Base-by-base conservation (phyloP, 2,797 vertebrate genomes). In the Oreonectes daqikongensis region DNA sequence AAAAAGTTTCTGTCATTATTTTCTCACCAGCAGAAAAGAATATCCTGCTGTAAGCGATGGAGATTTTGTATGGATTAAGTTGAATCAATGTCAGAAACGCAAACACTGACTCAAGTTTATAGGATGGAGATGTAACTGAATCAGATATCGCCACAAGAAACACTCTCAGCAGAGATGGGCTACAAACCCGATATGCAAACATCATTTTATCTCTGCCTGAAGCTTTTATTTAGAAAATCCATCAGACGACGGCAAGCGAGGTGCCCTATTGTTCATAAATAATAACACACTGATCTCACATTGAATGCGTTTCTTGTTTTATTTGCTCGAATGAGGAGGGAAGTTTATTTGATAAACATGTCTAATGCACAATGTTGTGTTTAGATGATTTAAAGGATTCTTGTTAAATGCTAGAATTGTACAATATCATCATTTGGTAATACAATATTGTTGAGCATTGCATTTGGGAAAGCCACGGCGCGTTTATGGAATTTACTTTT, bases 161-260 rank as follows among this genome's bases (percentile, higher is more conserved):
- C 42, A 30, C 46, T 38, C 64, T 53, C 35, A 81, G 72, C 69
- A 77, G 14, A 77, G 32, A 57, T 40, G 6, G 42, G 50, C 68
- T 72, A 59, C 66, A 40, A 80, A 76, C 67, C 40, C 55, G 71
- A 77, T 78, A 78, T 63, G 28, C 75, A 81, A 63, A 78, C 67
- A 40, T 67, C 15, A 48, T 55, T 68, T 69, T 52, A 68, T 74
- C 72, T 65, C 48, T 14, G 66, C 75, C 80, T 28, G 28, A 24
- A 81, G 80, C 80, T 65, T 42, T 48, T 69, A 74, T 50, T 44
- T 32, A 52, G 52, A 72, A 83, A 78, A 73, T 66, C 69, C 67
- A 78, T 83, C 60, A 57, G 38, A 73, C 15, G 50, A 69, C 40
- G 48, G 15, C 35, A 57, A 63, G 67, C 18, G 64, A 30, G 65